Percentiles rank a stretch among this genome's conserved stretches.
Evolutionary conservation across 2,113 vertebrate genomes (phyloP).

Genomic region (Myxocyprinus asiaticus): DNA sequence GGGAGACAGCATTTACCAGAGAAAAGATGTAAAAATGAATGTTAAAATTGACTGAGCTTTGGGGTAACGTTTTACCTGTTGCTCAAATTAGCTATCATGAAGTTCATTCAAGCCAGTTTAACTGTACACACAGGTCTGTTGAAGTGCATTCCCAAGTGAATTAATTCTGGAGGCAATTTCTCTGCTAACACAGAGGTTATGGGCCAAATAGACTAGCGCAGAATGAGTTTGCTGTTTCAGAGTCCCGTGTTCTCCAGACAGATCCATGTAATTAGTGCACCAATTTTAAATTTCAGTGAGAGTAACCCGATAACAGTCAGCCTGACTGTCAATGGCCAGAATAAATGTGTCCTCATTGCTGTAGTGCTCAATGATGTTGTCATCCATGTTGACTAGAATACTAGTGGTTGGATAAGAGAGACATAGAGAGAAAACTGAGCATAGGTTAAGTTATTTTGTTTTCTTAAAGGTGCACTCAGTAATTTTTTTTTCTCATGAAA

Average conservation of each 20-base stretch:
- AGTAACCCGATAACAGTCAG: slow-evolving; percentile 90
- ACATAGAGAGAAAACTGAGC: not conserved
- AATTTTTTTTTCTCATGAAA: not conserved
- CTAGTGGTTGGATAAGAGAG: slow-evolving; percentile 66
- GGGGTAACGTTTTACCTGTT: not conserved
- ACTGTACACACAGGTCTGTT: not conserved
- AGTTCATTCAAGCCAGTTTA: not conserved
- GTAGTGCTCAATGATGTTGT: slow-evolving; percentile 98
- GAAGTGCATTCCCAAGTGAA: slow-evolving; percentile 10
- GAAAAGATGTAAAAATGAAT: too few relatives aligned
- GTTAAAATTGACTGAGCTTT: not conserved
- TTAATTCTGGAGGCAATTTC: not conserved
- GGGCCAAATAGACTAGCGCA: not conserved
- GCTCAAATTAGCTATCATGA: not conserved
- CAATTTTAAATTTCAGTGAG: slow-evolving; percentile 83
- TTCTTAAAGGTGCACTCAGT: not conserved
- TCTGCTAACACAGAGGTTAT: not conserved
- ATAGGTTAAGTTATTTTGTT: not conserved
- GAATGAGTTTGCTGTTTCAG: not conserved
- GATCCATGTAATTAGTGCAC: not conserved
- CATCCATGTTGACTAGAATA: slow-evolving; percentile 97
- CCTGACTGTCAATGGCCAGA: slow-evolving; percentile 87
- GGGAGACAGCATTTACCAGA: slow-evolving; percentile 11
- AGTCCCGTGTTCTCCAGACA: not conserved
- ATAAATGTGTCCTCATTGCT: slow-evolving; percentile 97